phyloP scores from a whole-genome alignment of 2,113 vertebrate species.

The Chaetodon auriga region DNA sequence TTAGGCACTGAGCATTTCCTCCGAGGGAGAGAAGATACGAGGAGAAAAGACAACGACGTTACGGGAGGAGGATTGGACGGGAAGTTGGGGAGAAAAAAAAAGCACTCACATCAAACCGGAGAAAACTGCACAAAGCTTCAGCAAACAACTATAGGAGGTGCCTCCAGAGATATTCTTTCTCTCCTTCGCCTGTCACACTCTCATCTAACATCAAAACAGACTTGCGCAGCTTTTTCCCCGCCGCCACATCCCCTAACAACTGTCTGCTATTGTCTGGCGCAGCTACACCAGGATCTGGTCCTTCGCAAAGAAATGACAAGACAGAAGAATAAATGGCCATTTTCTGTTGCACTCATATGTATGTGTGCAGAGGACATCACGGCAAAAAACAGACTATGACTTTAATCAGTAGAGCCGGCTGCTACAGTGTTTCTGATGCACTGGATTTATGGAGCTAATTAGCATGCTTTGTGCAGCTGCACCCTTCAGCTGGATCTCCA shows the following conservation, averaged over 20 bases:
- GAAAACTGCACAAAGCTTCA: slow-evolving; percentile 8
- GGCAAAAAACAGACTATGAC: neutral
- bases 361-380: neutral
- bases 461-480: slow-evolving; percentile 12
- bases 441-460: slow-evolving; percentile 21
- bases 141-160: slow-evolving; percentile 19
- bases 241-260: neutral
- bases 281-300: neutral
- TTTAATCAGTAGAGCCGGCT: neutral
- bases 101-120: neutral
- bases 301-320: slow-evolving; percentile 10
- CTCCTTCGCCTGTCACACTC: neutral
- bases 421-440: neutral
- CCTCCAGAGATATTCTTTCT: neutral
- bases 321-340: neutral
- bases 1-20: slow-evolving; percentile 13
- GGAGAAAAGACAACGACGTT: neutral
- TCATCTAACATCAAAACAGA: slow-evolving; percentile 20
- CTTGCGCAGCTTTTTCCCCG: neutral
- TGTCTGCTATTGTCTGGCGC: slow-evolving; percentile 23
- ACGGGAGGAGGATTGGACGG: neutral
- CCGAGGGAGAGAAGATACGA: neutral
- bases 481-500: neutral
- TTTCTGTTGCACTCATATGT: neutral
- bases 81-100: slow-evolving; percentile 2